These are phyloP conservation scores for Tursiops truncatus DNA, from an alignment of 2,113 vertebrate species.

Conservation along the genomic window DNA sequence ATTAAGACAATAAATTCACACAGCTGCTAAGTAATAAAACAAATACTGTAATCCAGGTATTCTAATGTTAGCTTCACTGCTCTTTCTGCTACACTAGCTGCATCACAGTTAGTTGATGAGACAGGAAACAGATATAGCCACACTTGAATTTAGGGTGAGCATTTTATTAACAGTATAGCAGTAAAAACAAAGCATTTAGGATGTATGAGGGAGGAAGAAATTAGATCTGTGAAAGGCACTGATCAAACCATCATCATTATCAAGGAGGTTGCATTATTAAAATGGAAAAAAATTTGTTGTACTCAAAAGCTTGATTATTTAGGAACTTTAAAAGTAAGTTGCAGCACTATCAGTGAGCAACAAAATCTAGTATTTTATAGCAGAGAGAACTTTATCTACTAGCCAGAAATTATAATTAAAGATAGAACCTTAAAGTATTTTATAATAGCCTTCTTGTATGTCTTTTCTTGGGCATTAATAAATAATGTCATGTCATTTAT, in stretches of 20 bases:
- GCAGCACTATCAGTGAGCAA: slow-evolving; percentile 18
- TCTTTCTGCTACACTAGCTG: neutral
- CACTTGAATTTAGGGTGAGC: slow-evolving; percentile 20
- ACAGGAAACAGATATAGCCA: neutral
- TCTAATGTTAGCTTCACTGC: neutral
- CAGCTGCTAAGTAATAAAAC: slow-evolving; percentile 26
- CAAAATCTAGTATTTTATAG: slow-evolving; percentile 29
- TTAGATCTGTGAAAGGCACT: neutral
- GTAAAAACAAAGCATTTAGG: slow-evolving; percentile 33
- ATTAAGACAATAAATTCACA: slow-evolving; percentile 5
- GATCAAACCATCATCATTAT: slow-evolving; percentile 24
- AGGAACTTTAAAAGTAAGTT: slow-evolving; percentile 46
- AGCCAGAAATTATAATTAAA: neutral
- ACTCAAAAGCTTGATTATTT: slow-evolving; percentile 38
- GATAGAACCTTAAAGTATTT: slow-evolving; percentile 46
- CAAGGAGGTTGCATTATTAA: slow-evolving; percentile 32
- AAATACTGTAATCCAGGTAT: slow-evolving; percentile 20
- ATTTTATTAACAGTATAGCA: neutral
- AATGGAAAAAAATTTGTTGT: neutral
- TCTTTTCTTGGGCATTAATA: slow-evolving; percentile 3
- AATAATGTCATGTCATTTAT: slow-evolving; percentile 31
- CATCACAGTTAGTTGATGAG: neutral
- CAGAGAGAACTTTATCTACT: neutral
- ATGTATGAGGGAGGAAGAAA: neutral
- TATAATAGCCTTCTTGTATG: neutral